phyloP scores from a whole-genome alignment of 2,797 vertebrate species.

The Sebastes oblongus region DNA sequence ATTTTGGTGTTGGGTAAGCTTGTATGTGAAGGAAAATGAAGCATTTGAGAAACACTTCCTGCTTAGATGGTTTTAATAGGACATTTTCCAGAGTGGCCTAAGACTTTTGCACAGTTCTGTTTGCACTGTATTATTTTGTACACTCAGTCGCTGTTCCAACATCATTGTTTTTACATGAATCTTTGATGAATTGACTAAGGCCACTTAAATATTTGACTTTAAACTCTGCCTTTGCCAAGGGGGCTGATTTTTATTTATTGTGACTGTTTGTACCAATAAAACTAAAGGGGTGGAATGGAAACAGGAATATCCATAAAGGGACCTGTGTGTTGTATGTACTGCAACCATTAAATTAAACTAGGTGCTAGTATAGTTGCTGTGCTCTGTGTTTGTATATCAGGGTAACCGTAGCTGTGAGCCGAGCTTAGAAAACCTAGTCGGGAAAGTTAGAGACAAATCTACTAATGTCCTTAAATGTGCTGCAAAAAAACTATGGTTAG shows the following conservation, averaged over 20 bases:
- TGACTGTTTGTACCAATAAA: neutral
- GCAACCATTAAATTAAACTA: neutral
- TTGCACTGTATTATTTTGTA: conserved; percentile 25
- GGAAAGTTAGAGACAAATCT: neutral
- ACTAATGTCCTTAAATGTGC: neutral
- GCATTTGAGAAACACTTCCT: too few species aligned
- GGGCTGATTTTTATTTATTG: conserved; percentile 15
- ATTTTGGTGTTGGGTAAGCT: too few species aligned
- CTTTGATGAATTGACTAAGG: conserved; percentile 30
- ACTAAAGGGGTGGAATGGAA: neutral
- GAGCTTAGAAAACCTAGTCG: neutral
- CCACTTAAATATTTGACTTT: conserved; percentile 44
- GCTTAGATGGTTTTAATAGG: neutral
- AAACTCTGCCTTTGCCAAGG: conserved; percentile 30
- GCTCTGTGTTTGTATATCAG: neutral
- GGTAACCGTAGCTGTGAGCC: neutral
- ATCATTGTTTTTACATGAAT: conserved; percentile 35
- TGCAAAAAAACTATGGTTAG: neutral
- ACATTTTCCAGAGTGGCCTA: neutral
- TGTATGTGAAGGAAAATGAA: too few species aligned
- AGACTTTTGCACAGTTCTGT: neutral
- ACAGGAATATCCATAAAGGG: neutral
- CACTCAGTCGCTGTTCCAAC: conserved; percentile 1
- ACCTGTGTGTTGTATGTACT: neutral
- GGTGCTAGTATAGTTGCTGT: neutral